A percentile compares a stretch with the other conserved stretches of the same genome.
These are phyloP conservation scores for Spea hammondii DNA, from an alignment of 2,797 vertebrate genomes.

Conservation along the genomic window DNA sequence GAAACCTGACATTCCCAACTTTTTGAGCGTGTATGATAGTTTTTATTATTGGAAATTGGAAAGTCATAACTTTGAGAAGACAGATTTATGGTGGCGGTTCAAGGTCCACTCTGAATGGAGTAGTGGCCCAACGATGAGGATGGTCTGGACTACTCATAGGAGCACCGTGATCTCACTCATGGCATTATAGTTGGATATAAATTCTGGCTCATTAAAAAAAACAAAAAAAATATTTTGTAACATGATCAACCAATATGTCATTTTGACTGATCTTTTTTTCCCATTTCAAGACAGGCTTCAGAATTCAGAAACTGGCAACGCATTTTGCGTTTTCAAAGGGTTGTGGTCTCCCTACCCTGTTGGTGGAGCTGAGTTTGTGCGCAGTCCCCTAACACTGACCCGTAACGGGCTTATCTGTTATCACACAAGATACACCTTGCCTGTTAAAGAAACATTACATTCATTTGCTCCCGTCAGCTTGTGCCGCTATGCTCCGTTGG, in stretches of 20 bases:
- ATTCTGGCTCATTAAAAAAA: too few relatives aligned
- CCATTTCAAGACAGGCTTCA: too few relatives aligned
- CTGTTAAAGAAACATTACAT: conserved; percentile 39
- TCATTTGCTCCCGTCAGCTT: conserved; percentile 17
- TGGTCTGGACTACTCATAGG: too few relatives aligned
- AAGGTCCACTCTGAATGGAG: too few relatives aligned
- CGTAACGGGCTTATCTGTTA: not conserved
- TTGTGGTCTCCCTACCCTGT: not conserved
- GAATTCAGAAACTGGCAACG: too few relatives aligned
- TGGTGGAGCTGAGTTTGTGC: not conserved
- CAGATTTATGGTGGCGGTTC: too few relatives aligned
- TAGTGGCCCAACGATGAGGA: too few relatives aligned
- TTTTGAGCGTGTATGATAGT: not conserved
- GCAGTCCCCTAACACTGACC: conserved; percentile 10
- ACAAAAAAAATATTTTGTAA: too few relatives aligned
- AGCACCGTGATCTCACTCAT: not conserved
- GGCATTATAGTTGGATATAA: not conserved
- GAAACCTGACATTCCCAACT: not conserved
- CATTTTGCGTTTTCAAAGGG: too few relatives aligned
- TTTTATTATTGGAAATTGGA: not conserved
- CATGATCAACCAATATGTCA: too few relatives aligned
- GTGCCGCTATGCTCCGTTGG: conserved; percentile 39
- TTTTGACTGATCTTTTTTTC: too few relatives aligned
- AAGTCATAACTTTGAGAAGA: not conserved
- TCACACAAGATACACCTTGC: conserved; percentile 22